Conservation (phyloP, 2,113 vertebrate genomes). For the zebrafish (Danio rerio) region DNA sequence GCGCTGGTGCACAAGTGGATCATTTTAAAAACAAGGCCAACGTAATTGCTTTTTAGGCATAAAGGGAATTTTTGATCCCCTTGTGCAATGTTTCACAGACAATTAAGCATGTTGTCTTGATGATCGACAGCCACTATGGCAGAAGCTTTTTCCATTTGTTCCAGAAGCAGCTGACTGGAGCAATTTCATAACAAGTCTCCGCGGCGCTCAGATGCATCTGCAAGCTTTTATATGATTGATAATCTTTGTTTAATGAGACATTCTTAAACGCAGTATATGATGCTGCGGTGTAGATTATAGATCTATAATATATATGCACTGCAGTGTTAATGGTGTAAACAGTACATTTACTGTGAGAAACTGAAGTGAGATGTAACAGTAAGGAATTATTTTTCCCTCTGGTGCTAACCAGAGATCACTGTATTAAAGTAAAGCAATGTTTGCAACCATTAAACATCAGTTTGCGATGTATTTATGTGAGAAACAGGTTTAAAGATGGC, state of each 20-base stretch:
- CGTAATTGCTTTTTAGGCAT: constrained; percentile 43
- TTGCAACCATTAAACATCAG: not conserved
- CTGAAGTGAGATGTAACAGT: not conserved
- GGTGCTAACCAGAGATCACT: not conserved
- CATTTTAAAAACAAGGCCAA: constrained; percentile 4
- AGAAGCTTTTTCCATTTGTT: not conserved
- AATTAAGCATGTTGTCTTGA: constrained; percentile 39
- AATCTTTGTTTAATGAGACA: constrained; percentile 8
- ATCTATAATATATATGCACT: not conserved
- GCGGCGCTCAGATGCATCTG: not conserved
- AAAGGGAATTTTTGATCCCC: constrained; percentile 30
- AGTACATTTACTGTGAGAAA: not conserved
- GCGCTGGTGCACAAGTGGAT: not conserved
- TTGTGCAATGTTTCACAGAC: constrained; percentile 43
- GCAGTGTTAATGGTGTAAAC: not conserved
- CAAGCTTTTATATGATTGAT: not conserved
- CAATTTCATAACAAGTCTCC: constrained; percentile 1
- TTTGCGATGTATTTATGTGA: not conserved
- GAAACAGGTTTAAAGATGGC: not conserved
- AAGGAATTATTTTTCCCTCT: not conserved
- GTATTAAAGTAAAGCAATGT: not conserved
- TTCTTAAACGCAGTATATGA: not conserved
- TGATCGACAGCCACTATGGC: not conserved
- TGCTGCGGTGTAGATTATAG: not conserved
- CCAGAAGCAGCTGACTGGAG: constrained; percentile 19